phyloP scores from a whole-genome alignment of 2,797 vertebrate species.

The Agapornis canus region DNA sequence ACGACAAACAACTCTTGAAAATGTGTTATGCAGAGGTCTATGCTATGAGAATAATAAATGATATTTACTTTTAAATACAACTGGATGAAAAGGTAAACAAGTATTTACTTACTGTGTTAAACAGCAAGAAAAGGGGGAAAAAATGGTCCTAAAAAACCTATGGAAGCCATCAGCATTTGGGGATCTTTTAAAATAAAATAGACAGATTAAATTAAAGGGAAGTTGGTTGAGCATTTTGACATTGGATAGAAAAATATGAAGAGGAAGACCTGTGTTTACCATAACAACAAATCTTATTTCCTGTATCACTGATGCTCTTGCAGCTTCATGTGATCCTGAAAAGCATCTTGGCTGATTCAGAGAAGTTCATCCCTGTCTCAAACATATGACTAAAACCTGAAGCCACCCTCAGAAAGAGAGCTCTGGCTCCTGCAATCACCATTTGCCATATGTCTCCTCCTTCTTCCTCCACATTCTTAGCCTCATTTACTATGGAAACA shows the following conservation, averaged over 20 bases:
- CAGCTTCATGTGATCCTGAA: neutral
- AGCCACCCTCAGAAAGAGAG: conserved; percentile 1
- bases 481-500: conserved; percentile 59
- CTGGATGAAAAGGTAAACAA: neutral
- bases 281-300: neutral
- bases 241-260: neutral
- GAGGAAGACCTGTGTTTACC: neutral
- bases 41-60: neutral
- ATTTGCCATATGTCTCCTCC: conserved; percentile 40
- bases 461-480: conserved; percentile 32
- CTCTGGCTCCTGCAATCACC: conserved; percentile 27
- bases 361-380: neutral
- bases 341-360: neutral
- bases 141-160: neutral
- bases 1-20: neutral
- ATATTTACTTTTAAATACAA: neutral
- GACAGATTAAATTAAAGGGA: neutral
- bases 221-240: neutral
- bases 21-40: neutral
- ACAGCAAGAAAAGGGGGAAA: neutral
- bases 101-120: neutral
- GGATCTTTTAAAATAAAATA: neutral
- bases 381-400: neutral
- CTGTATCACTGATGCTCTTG: neutral
- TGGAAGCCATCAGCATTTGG: neutral